Percentiles rank a stretch among this genome's conserved stretches.
phyloP scores from a whole-genome alignment of 64 coral and sea anemone species.

The Montipora efflorescens region DNA sequence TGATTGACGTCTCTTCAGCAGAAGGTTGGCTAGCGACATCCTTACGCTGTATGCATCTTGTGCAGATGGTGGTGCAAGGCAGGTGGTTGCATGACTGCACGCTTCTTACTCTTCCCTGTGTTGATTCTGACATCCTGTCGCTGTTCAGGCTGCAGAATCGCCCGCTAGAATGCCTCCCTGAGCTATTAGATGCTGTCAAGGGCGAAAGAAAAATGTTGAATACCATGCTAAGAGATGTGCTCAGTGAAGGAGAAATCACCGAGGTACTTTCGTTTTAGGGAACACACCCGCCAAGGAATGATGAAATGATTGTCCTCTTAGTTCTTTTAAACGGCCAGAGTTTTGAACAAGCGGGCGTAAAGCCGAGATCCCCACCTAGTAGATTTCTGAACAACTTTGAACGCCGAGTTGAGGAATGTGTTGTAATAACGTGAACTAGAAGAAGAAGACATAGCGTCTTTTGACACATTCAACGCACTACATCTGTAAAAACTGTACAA shows the following conservation, averaged over 20 bases:
- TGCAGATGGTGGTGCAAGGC: conserved; percentile 96
- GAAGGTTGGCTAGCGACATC: conserved; percentile 93
- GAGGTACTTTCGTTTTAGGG: conserved; percentile 25
- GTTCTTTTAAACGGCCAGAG: too few relatives aligned
- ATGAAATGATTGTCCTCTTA: too few relatives aligned
- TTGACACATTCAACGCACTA: too few relatives aligned
- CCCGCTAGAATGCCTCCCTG: conserved; percentile 82
- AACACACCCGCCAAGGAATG: too few relatives aligned
- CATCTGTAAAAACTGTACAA: too few relatives aligned
- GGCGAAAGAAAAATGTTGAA: conserved; percentile 66
- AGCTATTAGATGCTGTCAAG: conserved; percentile 76
- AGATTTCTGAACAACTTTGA: too few relatives aligned
- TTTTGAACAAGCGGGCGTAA: too few relatives aligned
- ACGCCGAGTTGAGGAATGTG: too few relatives aligned
- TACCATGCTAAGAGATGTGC: conserved; percentile 68
- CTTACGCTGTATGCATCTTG: conserved; percentile 85
- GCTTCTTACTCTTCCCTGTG: conserved; percentile 84
- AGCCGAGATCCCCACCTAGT: too few relatives aligned
- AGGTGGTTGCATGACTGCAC: conserved; percentile 96
- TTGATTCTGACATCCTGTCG: conserved; percentile 67
- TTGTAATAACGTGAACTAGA: too few relatives aligned
- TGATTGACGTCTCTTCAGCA: conserved; percentile 93
- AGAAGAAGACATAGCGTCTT: too few relatives aligned
- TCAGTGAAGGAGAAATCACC: conserved; percentile 73
- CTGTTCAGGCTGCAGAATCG: conserved; percentile 52